Conservation (phyloP, 2,888 invertebrate genomes). For the Thereva nobilitata region DNA sequence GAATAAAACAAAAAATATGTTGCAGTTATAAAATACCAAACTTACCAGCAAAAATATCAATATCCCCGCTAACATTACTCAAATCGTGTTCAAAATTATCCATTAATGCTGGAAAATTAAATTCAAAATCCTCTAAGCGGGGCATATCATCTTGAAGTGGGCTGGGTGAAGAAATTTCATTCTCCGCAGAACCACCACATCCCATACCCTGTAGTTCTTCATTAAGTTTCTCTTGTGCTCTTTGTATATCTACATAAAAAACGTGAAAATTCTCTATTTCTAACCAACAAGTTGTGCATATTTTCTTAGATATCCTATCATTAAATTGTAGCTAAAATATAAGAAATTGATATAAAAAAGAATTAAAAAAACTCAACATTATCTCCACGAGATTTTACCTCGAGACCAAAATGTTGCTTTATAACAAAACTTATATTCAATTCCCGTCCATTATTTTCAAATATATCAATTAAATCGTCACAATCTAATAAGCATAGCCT, state of each 20-base stretch:
- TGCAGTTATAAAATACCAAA: background rate
- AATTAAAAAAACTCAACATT: slow-evolving; percentile 15
- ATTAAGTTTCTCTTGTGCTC: slow-evolving; percentile 31
- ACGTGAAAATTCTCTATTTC: slow-evolving; percentile 40
- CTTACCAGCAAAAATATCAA: slow-evolving; percentile 40
- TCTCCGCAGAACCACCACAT: slow-evolving; percentile 6
- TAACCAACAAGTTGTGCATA: slow-evolving; percentile 38
- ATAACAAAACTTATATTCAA: slow-evolving; percentile 33
- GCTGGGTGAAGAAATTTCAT: background rate
- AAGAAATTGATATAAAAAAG: no score
- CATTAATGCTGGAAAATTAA: slow-evolving; percentile 7
- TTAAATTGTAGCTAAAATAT: slow-evolving; percentile 26
- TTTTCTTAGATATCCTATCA: slow-evolving; percentile 38
- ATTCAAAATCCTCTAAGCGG: background rate
- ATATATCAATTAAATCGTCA: slow-evolving; percentile 39
- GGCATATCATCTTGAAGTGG: background rate
- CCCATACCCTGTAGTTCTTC: slow-evolving; percentile 29
- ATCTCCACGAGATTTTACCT: slow-evolving; percentile 18
- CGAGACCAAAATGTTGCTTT: slow-evolving; percentile 37
- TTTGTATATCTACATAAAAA: slow-evolving; percentile 37
- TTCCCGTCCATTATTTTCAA: slow-evolving; percentile 31
- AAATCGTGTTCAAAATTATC: slow-evolving; percentile 31
- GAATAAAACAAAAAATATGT: background rate
- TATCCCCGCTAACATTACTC: slow-evolving; percentile 37
- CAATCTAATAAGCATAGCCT: slow-evolving; percentile 38